Evolutionary conservation across 2,888 invertebrate species (phyloP).

Genomic region (Dryocosmus kuriphilus): DNA sequence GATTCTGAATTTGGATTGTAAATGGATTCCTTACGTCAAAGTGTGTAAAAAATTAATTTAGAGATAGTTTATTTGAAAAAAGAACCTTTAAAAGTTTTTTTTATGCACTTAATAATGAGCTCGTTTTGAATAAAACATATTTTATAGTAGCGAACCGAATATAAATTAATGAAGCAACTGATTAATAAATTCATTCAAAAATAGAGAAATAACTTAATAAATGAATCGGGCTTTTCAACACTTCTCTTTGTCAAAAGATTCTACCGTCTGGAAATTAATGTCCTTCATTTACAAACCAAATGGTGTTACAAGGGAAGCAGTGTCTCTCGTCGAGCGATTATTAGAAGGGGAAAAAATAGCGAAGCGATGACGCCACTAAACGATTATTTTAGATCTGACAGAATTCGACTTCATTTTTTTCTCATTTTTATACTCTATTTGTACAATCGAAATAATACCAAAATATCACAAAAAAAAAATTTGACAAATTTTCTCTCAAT

Average conservation of each 20-base stretch:
- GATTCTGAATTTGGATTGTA: too few relatives aligned
- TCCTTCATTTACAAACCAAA: conserved; percentile 64
- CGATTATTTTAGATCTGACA: conserved; percentile 11
- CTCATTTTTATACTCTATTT: neutral
- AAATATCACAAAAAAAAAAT: neutral
- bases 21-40: too few relatives aligned
- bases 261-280: conserved; percentile 55
- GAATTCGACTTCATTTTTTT: conserved; percentile 41
- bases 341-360: conserved; percentile 65
- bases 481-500: too few relatives aligned
- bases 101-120: too few relatives aligned
- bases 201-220: conserved; percentile 12
- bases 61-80: too few relatives aligned
- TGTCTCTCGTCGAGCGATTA: conserved; percentile 51
- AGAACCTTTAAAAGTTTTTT: too few relatives aligned
- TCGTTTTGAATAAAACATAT: neutral
- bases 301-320: conserved; percentile 52
- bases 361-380: conserved; percentile 63
- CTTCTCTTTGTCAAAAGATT: conserved; percentile 36
- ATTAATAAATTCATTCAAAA: neutral
- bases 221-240: conserved; percentile 24
- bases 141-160: neutral
- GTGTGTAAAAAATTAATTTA: too few relatives aligned
- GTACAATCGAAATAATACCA: neutral
- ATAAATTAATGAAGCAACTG: neutral